Evolutionary conservation across 2,888 invertebrate species (phyloP), one percentile per base, ranked within the genome.

Genomic region (Lepidonotus clava): DNA sequence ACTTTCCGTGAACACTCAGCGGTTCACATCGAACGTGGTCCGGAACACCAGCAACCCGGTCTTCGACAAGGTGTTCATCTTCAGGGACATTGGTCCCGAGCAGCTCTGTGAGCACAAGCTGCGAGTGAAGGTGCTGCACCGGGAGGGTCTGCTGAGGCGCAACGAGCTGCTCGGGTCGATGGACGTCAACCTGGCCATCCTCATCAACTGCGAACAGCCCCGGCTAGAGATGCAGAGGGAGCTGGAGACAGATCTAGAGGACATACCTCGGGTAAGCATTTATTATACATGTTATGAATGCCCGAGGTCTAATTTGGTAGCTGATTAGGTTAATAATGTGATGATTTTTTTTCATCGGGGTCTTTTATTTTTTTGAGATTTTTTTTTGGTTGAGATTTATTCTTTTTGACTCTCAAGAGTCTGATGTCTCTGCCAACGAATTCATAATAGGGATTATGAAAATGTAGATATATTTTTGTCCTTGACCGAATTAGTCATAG

Each of bases 31-130:
- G 6, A 92, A 92, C 56, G 91, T 93, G 14, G 91, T 93, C 14
- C 94, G 94, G 86, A 91, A 93, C 76, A 94, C 94, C 14, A 87
- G 92, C n/a, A 91, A 94, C 89, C 94, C 94, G 2, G 90, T 93
- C 21, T 94, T 93, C 88, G 93, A 94, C 67, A 91, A 94, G 91
- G 93, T 94, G 87, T 93, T 94, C 89, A 93, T 93, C 89, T 95
- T 95, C 90, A 94, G 93, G 86, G 92, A 93, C 87, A 90, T 95
- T 40, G 90, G 91, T 21, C 88, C 91, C 28, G 94, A 94, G 41
- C 93, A 94, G 80, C 87, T 95, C 53, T 92, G 93, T 86, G 14
- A n/a, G 1, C 92, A 94, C 89, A 90, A 91, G 8, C 90, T 95
- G 36, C 85, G 91, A n/a, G 91, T 95, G 18, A 93, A 93, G 84